Conservation (phyloP, 2,888 invertebrate species). For the Psylliodes chrysocephalus region DNA sequence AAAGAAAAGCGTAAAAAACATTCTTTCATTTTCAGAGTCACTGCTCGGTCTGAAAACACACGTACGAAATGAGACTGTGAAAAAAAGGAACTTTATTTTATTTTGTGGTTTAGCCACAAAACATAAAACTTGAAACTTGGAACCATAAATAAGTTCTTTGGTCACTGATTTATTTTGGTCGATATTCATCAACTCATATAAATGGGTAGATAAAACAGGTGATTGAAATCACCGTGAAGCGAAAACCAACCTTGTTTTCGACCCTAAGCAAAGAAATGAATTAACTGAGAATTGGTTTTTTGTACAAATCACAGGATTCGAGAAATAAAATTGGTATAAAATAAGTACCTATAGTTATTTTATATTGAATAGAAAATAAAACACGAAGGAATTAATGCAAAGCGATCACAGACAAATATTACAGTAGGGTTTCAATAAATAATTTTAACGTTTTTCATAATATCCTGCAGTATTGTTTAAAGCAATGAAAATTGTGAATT, state of each 20-base stretch:
- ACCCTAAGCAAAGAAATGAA: constrained; percentile 8
- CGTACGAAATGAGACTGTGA: constrained; percentile 24
- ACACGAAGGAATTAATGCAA: too few relatives aligned
- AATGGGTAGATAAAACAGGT: constrained; percentile 20
- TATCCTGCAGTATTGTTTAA: too few relatives aligned
- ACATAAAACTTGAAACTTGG: constrained; percentile 10
- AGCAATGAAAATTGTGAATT: too few relatives aligned
- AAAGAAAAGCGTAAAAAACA: constrained; percentile 3
- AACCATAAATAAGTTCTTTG: constrained; percentile 31
- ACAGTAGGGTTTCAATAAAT: too few relatives aligned
- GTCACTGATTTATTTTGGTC: constrained; percentile 24
- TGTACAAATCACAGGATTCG: not conserved
- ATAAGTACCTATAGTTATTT: too few relatives aligned
- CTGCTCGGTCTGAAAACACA: constrained; percentile 23
- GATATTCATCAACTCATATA: constrained; percentile 20
- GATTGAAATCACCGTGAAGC: constrained; percentile 22
- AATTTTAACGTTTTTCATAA: too few relatives aligned
- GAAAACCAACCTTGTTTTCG: constrained; percentile 13
- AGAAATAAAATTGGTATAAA: too few relatives aligned
- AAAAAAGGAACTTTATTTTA: constrained; percentile 15
- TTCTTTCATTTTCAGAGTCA: constrained; percentile 7
- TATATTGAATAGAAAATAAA: too few relatives aligned
- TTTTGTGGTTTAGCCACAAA: constrained; percentile 30
- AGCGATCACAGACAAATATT: too few relatives aligned
- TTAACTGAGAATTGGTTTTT: constrained; percentile 10